Conservation (phyloP, 2,113 vertebrate species). For the Notarius quadriscutis region DNA sequence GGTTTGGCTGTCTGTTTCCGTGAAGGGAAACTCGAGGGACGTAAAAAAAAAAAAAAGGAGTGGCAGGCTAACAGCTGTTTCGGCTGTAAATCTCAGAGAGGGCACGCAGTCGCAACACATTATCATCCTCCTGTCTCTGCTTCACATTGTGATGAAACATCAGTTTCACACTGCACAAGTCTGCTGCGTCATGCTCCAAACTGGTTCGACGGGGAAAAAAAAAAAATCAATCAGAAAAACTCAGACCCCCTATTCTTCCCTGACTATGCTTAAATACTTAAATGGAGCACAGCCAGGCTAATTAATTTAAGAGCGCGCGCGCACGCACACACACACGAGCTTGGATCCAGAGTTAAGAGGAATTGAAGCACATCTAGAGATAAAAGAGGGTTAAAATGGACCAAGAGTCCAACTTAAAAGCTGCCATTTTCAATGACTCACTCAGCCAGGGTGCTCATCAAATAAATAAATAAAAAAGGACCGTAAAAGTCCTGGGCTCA, state of each 20-base stretch:
- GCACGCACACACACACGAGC: not conserved
- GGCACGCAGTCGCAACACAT: constrained; percentile 15
- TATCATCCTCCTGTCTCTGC: constrained; percentile 3
- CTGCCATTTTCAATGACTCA: constrained; percentile 5
- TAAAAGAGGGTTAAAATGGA: constrained; percentile 16
- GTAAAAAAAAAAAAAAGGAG: constrained; percentile 1
- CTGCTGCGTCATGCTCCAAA: not conserved
- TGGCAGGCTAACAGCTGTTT: constrained; percentile 24
- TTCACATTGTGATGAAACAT: not conserved
- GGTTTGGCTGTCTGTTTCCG: not conserved
- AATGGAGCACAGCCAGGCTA: not conserved
- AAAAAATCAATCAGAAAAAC: not conserved
- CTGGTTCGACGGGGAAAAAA: not conserved
- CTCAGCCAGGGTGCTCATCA: not conserved
- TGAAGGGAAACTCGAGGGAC: not conserved
- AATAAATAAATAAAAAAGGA: not conserved
- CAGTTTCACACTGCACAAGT: not conserved
- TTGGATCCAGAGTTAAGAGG: not conserved
- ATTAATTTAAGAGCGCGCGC: not conserved
- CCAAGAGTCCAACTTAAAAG: constrained; percentile 23
- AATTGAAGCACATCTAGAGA: not conserved
- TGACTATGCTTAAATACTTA: constrained; percentile 5
- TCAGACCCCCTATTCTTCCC: not conserved
- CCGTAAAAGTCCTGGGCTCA: too few species aligned
- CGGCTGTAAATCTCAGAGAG: not conserved